Evolutionary conservation across 2,888 invertebrate genomes (phyloP).

Genomic region (Rosalia funebris): DNA sequence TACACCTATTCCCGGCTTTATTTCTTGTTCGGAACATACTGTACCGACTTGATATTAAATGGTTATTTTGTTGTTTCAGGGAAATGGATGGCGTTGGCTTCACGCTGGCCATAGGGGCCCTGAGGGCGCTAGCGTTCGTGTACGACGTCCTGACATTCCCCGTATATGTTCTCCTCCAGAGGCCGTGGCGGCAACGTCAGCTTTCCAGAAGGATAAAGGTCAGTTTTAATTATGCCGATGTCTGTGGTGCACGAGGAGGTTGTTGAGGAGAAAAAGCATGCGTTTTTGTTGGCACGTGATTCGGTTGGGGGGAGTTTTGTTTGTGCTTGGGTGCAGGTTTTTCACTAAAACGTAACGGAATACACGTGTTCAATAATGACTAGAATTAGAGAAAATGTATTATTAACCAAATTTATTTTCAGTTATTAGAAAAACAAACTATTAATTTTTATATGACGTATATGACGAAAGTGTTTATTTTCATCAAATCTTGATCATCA

Average conservation of each 20-base stretch:
- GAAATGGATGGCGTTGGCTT: slow-evolving; percentile 71
- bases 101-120: slow-evolving; percentile 77
- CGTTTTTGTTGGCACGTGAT: slow-evolving; percentile 26
- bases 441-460: too few relatives aligned
- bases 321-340: neutral
- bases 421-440: too few relatives aligned
- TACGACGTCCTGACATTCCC: slow-evolving; percentile 93
- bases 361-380: too few relatives aligned
- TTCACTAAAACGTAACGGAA: too few relatives aligned
- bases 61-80: slow-evolving; percentile 62
- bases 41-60: too few relatives aligned
- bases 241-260: slow-evolving; percentile 3
- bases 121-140: slow-evolving; percentile 83
- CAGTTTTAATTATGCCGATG: slow-evolving; percentile 48
- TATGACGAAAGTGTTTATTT: too few relatives aligned
- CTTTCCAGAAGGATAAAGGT: slow-evolving; percentile 83
- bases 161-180: slow-evolving; percentile 85
- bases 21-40: too few relatives aligned
- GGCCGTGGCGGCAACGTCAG: slow-evolving; percentile 86
- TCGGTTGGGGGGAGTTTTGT: slow-evolving; percentile 27
- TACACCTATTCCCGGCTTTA: too few relatives aligned
- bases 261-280: neutral
- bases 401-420: too few relatives aligned
- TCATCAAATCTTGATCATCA: too few relatives aligned
- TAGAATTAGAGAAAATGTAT: too few relatives aligned